phyloP scores from a whole-genome alignment of 2,113 vertebrate species.

The Albula goreensis region DNA sequence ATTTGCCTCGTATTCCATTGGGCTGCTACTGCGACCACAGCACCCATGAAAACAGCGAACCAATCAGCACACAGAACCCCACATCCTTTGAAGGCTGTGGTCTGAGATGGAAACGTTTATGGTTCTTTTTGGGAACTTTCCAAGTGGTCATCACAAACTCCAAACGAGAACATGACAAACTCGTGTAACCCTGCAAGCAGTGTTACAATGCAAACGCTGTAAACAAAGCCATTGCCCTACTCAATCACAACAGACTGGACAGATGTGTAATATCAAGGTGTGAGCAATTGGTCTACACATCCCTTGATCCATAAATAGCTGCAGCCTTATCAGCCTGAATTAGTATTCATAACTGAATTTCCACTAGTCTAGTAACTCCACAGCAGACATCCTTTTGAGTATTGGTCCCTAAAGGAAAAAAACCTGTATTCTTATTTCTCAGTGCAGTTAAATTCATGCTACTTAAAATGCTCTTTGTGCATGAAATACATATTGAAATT shows the following conservation, averaged over 20 bases:
- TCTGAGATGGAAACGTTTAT: no score
- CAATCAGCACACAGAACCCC: neutral
- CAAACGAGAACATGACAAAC: neutral
- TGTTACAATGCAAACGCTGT: neutral
- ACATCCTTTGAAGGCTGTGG: neutral
- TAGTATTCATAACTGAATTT: no score
- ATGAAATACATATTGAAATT: no score
- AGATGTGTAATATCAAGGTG: neutral
- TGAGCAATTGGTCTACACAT: neutral
- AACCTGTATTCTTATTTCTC: no score
- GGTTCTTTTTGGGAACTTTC: neutral
- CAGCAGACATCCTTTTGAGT: no score
- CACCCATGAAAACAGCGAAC: neutral
- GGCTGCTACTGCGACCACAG: neutral
- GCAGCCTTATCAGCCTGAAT: neutral
- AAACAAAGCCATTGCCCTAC: neutral
- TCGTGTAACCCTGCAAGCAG: neutral
- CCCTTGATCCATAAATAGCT: neutral
- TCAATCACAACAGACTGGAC: neutral
- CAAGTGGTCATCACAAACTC: neutral
- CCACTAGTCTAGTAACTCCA: no score
- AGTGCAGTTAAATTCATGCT: no score
- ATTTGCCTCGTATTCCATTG: neutral
- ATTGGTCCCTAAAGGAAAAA: no score
- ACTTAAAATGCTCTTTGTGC: no score